Conservation (phyloP, 2,888 invertebrate genomes). For the Protophormia terraenovae region DNA sequence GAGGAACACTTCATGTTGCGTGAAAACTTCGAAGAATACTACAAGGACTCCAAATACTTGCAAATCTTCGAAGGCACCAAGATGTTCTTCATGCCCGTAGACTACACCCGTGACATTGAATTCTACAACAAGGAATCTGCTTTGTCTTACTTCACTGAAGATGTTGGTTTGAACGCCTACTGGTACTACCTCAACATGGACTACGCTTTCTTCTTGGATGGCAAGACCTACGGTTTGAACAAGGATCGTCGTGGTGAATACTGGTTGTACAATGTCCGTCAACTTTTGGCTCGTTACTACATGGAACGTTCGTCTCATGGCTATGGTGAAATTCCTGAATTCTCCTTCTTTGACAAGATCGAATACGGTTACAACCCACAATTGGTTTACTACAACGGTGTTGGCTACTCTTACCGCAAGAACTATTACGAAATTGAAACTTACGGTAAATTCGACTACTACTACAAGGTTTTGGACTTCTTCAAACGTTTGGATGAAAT, state of each 20-base stretch:
- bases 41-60: slow-evolving; percentile 73
- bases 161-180: slow-evolving; percentile 85
- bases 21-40: slow-evolving; percentile 74
- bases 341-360: slow-evolving; percentile 83
- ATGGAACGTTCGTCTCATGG: slow-evolving; percentile 88
- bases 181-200: slow-evolving; percentile 85
- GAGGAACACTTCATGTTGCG: slow-evolving; percentile 74
- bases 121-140: slow-evolving; percentile 83
- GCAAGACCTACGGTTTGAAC: slow-evolving; percentile 82
- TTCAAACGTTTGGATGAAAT: slow-evolving; percentile 82
- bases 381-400: slow-evolving; percentile 85
- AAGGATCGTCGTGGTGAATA: slow-evolving; percentile 85
- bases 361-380: slow-evolving; percentile 85
- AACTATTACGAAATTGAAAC: slow-evolving; percentile 83
- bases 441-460: slow-evolving; percentile 77
- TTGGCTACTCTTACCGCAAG: slow-evolving; percentile 85
- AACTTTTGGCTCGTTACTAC: slow-evolving; percentile 88
- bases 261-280: slow-evolving; percentile 86
- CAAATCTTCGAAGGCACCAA: slow-evolving; percentile 73
- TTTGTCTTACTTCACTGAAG: slow-evolving; percentile 88
- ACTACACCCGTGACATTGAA: slow-evolving; percentile 83
- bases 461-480: slow-evolving; percentile 72
- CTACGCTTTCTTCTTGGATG: slow-evolving; percentile 86
- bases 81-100: slow-evolving; percentile 81
- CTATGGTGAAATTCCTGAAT: slow-evolving; percentile 85